A percentile compares a stretch with the other conserved stretches of the same genome.
Evolutionary conservation across 2,888 invertebrate species (phyloP).

Genomic region (Habrosyne pyritoides): DNA sequence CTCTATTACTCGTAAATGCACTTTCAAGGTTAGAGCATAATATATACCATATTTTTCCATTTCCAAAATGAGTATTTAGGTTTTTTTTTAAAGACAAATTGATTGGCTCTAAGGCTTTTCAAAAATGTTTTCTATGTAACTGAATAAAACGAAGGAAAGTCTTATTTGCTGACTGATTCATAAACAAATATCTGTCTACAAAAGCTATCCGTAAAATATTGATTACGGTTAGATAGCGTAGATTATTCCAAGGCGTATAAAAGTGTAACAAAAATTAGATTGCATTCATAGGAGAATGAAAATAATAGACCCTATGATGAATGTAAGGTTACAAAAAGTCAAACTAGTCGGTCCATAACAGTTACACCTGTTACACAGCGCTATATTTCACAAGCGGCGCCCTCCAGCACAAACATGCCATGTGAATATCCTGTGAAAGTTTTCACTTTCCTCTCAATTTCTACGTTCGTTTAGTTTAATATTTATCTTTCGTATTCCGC

Average conservation of each 20-base stretch:
- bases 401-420: constrained; percentile 25
- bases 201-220: background rate
- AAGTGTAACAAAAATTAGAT: background rate
- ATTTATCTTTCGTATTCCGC: background rate
- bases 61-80: background rate
- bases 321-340: constrained; percentile 38
- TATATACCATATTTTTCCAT: background rate
- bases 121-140: too few species aligned
- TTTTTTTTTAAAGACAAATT: too few species aligned
- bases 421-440: constrained; percentile 32
- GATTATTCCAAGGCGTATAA: background rate
- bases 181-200: too few species aligned
- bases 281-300: background rate
- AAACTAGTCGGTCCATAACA: constrained; percentile 31
- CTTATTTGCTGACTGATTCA: too few species aligned
- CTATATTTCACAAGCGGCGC: constrained; percentile 37
- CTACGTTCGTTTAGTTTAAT: background rate
- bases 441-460: constrained; percentile 27
- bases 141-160: too few species aligned
- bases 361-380: constrained; percentile 51
- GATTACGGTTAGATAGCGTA: background rate
- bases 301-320: constrained; percentile 16
- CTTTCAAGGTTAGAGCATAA: background rate
- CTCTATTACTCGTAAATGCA: constrained; percentile 1
- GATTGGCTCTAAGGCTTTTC: too few species aligned